Base-by-base conservation (phyloP, 2,113 vertebrate species). In the Tupaia tana region DNA sequence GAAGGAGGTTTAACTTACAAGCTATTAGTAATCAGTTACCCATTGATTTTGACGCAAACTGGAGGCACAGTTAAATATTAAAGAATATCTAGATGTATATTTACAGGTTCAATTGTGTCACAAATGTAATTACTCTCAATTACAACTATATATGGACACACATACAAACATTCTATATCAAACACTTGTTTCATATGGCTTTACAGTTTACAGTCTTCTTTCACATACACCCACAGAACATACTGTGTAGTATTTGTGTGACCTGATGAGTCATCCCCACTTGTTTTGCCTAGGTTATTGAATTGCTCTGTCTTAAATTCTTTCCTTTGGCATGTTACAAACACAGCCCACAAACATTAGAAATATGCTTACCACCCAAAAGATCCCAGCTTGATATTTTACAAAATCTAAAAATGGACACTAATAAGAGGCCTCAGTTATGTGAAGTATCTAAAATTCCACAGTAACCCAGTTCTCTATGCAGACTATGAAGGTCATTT, bases 241-340 rank as follows among this genome's bases (percentile, higher is more conserved):
- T 79, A 93, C 58, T 95, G 70, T 86, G 2, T 9, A 52, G 59
- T 59, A 74, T 75, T 81, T 86, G 64, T 59, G 52, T 94, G 96
- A 85, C 87, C 66, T 93, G 43, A 86, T 87, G 63, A 94, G 34
- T 93, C 85, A 86, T 82, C 27, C 22, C 67, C 31, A 75, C 56
- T 90, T 85, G 67, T 83, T 92, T 83, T 91, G 82, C 81, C 87
- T 80, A 93, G 66, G 19, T 66, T 69, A 75, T 6, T 90, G 75
- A 91, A 59, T 92, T 58, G 29, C 64, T 92, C 31, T 95, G 22
- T 56, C 13, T 85, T 81, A 85, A 95, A 95, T 88, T 95, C 79
- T 70, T 96, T 56, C 67, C 89, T 56, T 20, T 85, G 59, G 71
- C 73, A 89, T 91, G 92, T 87, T 95, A 95, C 54, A 91, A 95